These are phyloP conservation scores for Drosophila navojoa DNA, from an alignment of 1,140 invertebrate genomes.

Conservation along the genomic window DNA sequence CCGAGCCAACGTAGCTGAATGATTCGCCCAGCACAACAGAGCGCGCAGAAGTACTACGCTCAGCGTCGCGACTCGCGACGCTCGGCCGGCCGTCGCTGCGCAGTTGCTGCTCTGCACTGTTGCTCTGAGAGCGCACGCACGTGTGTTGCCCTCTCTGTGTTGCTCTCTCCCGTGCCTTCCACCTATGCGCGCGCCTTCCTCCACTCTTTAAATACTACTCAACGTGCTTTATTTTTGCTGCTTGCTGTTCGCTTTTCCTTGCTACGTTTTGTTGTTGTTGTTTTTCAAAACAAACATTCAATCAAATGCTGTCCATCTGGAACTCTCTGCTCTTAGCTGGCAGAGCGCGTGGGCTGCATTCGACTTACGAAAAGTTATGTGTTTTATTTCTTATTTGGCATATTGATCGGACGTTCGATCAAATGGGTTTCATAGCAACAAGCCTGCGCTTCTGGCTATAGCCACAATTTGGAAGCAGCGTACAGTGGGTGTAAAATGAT, in stretches of 20 bases:
- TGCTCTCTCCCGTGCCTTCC: neutral
- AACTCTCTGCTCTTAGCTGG: slow-evolving; percentile 14
- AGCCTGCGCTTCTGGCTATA: slow-evolving; percentile 12
- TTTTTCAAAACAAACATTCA: slow-evolving; percentile 69
- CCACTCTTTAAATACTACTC: slow-evolving; percentile 1
- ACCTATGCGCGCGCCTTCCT: neutral
- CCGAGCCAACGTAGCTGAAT: slow-evolving; percentile 63
- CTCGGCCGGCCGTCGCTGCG: neutral
- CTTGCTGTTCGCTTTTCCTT: neutral
- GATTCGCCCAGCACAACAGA: slow-evolving; percentile 30
- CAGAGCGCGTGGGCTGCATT: slow-evolving; percentile 58
- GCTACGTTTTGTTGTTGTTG: slow-evolving; percentile 5
- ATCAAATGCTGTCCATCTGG: slow-evolving; percentile 48
- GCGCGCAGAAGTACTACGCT: slow-evolving; percentile 64
- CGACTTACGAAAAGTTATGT: slow-evolving; percentile 45
- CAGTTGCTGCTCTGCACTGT: neutral
- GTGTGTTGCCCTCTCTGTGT: slow-evolving; percentile 16
- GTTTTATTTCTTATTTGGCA: neutral
- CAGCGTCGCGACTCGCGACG: neutral
- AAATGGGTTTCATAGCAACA: slow-evolving; percentile 32
- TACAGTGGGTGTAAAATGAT: slow-evolving; percentile 20
- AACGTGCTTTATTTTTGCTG: slow-evolving; percentile 18
- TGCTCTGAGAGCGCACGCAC: slow-evolving; percentile 11
- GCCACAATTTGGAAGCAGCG: slow-evolving; percentile 33
- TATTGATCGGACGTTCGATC: slow-evolving; percentile 11